Base-by-base conservation (phyloP, 2,113 vertebrate genomes). In the Fulica atra region DNA sequence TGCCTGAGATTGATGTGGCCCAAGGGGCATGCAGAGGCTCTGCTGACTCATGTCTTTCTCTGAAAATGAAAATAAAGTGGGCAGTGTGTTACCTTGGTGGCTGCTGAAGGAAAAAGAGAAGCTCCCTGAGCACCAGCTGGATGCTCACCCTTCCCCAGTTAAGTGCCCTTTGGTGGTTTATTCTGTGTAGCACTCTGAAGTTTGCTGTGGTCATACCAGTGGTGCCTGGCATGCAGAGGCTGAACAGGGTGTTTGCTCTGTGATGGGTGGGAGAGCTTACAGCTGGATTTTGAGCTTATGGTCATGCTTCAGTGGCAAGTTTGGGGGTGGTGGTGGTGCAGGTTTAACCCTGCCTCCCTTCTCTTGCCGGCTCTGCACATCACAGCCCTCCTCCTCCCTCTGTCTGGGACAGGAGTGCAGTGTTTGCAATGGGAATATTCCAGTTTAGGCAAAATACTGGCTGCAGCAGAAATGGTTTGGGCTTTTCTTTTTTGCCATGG, bases 171-270 rank as follows among this genome's bases (percentile, higher is more conserved):
- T 21, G 46, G 18, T 1, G 7, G 38, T 69, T 88, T 64, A 31
- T 40, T 50, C 66, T 13, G 0, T 31, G 28, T 14, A 24, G 76
- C 3, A 8, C 6, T 35, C 29, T 23, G 2, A 56, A 42, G 33
- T 33, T 64, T 51, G 51, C 64, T 56, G 23, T 2, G 2, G 44
- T n/a, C 60, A 36, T 2, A 3, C 20, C 35, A 9, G 48, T 2
- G 0, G 40, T 56, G 40, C 25, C 68, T 40, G 68, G 64, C 1
- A 1, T 60, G 38, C 1, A 3, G 36, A 79, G 33, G 21, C 48
- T 36, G 57, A 80, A 65, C 2, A 0, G 26, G 42, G 36, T 5
- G 3, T 53, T 79, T 24, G 44, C 44, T 81, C 40, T 0, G 0
- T 18, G 54, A 21, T 11, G 48, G 11, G 13, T 23, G 48, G 70